These are phyloP conservation scores for Zaprionus tsacasi DNA, from an alignment of 1,140 invertebrate species.

Conservation along the genomic window DNA sequence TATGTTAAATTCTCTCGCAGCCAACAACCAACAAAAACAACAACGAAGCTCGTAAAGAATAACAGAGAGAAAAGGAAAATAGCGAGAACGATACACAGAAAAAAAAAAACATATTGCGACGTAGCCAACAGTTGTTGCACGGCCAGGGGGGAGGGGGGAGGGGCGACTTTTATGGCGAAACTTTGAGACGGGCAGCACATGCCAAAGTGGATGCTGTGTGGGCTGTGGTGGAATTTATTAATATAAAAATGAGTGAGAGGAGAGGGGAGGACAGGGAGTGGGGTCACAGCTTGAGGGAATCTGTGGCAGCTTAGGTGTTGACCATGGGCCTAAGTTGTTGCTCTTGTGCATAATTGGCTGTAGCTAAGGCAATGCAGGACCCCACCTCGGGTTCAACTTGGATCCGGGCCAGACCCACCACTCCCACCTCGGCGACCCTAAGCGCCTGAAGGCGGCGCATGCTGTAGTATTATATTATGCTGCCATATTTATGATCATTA, in stretches of 20 bases:
- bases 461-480: conserved; percentile 11
- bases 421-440: neutral
- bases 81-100: conserved; percentile 19
- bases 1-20: conserved; percentile 63
- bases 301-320: conserved; percentile 53
- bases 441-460: neutral
- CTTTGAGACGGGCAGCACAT: conserved; percentile 23
- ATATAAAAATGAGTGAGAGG: neutral
- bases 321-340: conserved; percentile 71
- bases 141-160: conserved; percentile 13
- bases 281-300: neutral
- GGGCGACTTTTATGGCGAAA: conserved; percentile 51
- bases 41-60: conserved; percentile 41
- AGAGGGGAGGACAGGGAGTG: neutral
- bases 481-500: conserved; percentile 57
- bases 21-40: conserved; percentile 4
- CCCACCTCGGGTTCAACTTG: neutral
- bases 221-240: conserved; percentile 25
- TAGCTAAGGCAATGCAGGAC: conserved; percentile 25
- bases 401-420: neutral
- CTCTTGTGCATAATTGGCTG: conserved; percentile 70
- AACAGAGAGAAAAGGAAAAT: conserved; percentile 13
- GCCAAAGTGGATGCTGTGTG: conserved; percentile 40
- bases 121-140: conserved; percentile 31
- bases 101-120: conserved; percentile 58